Percentiles rank a stretch among this genome's conserved stretches.
phyloP scores from a whole-genome alignment of 2,113 vertebrate species.

The Ptyas mucosa region DNA sequence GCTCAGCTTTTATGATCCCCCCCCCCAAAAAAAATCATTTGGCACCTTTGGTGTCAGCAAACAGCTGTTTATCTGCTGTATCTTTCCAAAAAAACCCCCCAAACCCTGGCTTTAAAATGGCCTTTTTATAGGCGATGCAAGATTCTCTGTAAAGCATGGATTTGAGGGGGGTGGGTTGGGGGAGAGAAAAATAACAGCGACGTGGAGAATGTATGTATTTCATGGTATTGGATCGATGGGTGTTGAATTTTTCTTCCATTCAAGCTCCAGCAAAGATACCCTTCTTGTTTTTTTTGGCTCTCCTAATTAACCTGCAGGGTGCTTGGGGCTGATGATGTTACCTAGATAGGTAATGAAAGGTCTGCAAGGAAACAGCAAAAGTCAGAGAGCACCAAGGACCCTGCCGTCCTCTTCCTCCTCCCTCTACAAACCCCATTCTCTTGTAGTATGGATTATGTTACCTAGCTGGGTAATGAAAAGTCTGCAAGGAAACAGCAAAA shows the following conservation, averaged over 20 bases:
- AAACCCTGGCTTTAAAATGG: conserved; percentile 57
- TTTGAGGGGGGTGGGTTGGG: conserved; percentile 15
- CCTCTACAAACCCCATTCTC: no score
- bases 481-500: no score
- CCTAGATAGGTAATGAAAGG: not conserved
- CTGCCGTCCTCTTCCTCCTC: no score
- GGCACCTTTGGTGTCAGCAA: conserved; percentile 63
- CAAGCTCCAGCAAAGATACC: conserved; percentile 25
- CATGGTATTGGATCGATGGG: conserved; percentile 63
- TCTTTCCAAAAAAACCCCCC: conserved; percentile 39
- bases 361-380: not conserved
- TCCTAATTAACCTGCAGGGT: not conserved
- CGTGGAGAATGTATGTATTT: conserved; percentile 52
- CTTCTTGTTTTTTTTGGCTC: not conserved
- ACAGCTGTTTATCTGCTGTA: conserved; percentile 56
- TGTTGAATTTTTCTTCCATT: conserved; percentile 57
- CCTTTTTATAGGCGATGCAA: conserved; percentile 63
- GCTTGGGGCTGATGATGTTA: not conserved
- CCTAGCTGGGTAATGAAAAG: no score
- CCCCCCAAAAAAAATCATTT: conserved; percentile 52
- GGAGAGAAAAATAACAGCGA: not conserved
- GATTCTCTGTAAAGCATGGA: conserved; percentile 65
- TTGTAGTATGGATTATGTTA: no score
- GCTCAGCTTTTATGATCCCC: conserved; percentile 55
- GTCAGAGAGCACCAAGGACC: no score